phyloP scores from a whole-genome alignment of 2,888 invertebrate species.

The Esperia sulphurella region DNA sequence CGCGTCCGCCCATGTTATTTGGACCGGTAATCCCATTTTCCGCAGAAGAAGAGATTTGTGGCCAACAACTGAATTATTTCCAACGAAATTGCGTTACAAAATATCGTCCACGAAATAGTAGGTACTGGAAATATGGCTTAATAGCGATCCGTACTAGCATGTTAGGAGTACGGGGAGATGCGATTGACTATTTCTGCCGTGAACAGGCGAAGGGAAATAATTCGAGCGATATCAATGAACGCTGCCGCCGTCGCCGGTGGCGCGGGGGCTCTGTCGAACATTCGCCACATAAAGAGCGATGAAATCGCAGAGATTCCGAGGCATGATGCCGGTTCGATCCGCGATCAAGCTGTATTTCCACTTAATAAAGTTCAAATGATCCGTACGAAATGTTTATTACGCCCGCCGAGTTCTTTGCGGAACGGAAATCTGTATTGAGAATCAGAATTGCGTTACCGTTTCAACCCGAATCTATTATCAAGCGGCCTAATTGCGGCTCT shows the following conservation, averaged over 20 bases:
- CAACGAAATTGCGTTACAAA: constrained; percentile 17
- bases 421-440: constrained; percentile 33
- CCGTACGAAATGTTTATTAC: constrained; percentile 56
- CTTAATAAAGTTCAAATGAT: constrained; percentile 65
- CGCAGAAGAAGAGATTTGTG: constrained; percentile 28
- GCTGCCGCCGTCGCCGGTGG: background rate
- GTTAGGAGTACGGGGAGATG: constrained; percentile 3
- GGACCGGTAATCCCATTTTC: constrained; percentile 36
- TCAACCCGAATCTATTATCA: constrained; percentile 6
- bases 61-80: constrained; percentile 22
- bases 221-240: background rate
- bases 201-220: constrained; percentile 7
- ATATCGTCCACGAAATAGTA: constrained; percentile 14
- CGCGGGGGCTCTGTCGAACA: background rate
- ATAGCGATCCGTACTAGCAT: background rate
- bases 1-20: constrained; percentile 26
- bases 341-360: constrained; percentile 48
- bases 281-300: constrained; percentile 24
- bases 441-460: constrained; percentile 31
- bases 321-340: constrained; percentile 30
- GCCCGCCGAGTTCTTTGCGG: constrained; percentile 31
- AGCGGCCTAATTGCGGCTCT: constrained; percentile 2
- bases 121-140: background rate
- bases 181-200: constrained; percentile 1
- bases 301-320: constrained; percentile 20